A percentile compares a stretch with the other conserved stretches of the same genome.
Evolutionary conservation across 1,140 invertebrate genomes (phyloP).

Genomic region (Platyscapa corneri): DNA sequence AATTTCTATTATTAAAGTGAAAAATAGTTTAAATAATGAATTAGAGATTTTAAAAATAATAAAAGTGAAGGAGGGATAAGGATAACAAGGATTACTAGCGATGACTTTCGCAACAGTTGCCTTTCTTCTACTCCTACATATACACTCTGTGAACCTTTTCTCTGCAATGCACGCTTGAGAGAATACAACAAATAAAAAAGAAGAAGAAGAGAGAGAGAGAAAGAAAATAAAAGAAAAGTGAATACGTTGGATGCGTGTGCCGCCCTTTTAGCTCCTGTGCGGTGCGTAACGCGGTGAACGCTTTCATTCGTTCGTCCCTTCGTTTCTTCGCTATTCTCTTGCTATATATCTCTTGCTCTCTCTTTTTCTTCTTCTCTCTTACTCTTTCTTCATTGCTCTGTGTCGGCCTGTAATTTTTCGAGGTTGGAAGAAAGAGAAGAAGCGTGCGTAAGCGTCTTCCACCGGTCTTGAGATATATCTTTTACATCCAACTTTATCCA

Average conservation of each 20-base stretch:
- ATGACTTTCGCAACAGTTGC: neutral
- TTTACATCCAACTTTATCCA: neutral
- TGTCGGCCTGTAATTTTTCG: conserved; percentile 27
- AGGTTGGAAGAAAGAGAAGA: conserved; percentile 35
- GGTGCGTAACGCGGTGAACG: conserved; percentile 70
- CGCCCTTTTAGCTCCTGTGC: conserved; percentile 61
- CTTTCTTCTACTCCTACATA: neutral
- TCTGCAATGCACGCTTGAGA: conserved; percentile 3
- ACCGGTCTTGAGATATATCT: conserved; percentile 56
- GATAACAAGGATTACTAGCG: conserved; percentile 13
- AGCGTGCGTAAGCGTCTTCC: conserved; percentile 42
- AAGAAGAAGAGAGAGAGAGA: conserved; percentile 9
- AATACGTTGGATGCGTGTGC: conserved; percentile 59
- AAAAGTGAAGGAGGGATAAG: neutral
- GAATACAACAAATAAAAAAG: neutral
- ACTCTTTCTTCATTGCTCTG: neutral
- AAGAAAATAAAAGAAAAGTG: conserved; percentile 6
- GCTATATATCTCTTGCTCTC: neutral
- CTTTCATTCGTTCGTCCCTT: conserved; percentile 49
- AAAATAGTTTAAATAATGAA: neutral
- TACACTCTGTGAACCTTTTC: neutral
- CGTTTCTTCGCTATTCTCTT: conserved; percentile 32
- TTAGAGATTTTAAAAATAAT: neutral
- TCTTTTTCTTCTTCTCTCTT: neutral
- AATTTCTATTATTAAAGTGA: neutral